These are phyloP conservation scores for Camponotus vicinus DNA, from an alignment of 1,140 invertebrate species.

Conservation along the genomic window DNA sequence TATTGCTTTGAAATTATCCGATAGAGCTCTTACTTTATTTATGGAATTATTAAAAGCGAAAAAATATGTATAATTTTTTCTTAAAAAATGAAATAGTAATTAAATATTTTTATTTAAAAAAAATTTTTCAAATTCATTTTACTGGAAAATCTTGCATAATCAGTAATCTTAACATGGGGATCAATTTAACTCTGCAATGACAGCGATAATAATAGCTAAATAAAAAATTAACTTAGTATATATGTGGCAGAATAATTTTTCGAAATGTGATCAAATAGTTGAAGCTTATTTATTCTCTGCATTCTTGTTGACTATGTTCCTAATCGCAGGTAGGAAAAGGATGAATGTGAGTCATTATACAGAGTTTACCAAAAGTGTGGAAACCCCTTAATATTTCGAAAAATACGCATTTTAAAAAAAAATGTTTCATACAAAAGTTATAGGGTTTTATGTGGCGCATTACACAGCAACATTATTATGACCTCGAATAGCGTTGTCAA, in stretches of 20 bases:
- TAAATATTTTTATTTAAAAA: too few species aligned
- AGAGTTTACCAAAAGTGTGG: too few species aligned
- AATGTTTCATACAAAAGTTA: too few species aligned
- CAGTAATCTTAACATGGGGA: not conserved
- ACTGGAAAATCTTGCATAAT: not conserved
- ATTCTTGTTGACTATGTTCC: not conserved
- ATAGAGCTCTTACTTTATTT: not conserved
- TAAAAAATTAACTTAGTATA: not conserved
- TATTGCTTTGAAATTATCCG: not conserved
- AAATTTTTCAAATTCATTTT: not conserved
- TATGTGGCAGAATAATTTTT: not conserved
- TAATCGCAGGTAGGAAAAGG: not conserved
- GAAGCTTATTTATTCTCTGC: conserved; percentile 9
- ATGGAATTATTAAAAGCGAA: not conserved
- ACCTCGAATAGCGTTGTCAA: too few species aligned
- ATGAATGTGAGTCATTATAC: not conserved
- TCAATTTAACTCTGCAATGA: too few species aligned
- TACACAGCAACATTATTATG: too few species aligned
- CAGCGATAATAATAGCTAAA: conserved; percentile 8
- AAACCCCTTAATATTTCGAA: too few species aligned
- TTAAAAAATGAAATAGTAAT: not conserved
- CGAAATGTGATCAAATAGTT: conserved; percentile 13
- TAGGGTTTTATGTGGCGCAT: too few species aligned
- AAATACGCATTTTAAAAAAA: too few species aligned
- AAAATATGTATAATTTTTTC: not conserved